Evolutionary conservation across 2,888 invertebrate genomes (phyloP).

Genomic region (Callinectes sapidus): DNA sequence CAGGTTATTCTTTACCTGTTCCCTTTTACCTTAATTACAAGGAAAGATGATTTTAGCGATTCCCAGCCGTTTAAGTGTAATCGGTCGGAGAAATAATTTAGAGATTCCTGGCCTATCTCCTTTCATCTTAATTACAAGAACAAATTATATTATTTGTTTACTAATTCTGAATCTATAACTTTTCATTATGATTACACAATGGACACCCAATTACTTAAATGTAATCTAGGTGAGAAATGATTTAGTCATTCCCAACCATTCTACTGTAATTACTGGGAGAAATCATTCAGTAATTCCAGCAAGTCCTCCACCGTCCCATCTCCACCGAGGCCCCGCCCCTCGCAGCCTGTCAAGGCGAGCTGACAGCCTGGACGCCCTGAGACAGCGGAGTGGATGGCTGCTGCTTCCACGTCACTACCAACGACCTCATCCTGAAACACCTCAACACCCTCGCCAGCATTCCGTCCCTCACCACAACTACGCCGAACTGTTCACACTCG

Average conservation of each 20-base stretch:
- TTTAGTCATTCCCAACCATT: not conserved
- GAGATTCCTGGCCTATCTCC: no score
- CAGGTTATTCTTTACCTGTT: no score
- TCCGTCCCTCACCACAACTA: not conserved
- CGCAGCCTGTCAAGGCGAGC: not conserved
- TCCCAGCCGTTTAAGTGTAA: no score
- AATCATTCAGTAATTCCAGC: not conserved
- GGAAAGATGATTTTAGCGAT: no score
- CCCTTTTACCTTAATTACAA: no score
- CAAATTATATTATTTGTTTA: no score
- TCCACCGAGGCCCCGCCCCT: not conserved
- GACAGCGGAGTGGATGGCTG: not conserved
- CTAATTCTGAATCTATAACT: no score
- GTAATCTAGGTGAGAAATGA: no score
- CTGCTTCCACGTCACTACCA: not conserved
- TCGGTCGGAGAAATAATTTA: no score
- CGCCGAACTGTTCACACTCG: not conserved
- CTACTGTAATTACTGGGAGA: not conserved
- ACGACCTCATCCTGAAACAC: not conserved
- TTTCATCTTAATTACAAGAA: no score
- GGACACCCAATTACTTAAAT: no score
- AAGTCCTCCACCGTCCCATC: not conserved
- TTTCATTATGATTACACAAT: no score
- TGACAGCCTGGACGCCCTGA: not conserved
- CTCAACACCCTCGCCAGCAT: not conserved